Conservation (phyloP, 2,113 vertebrate genomes). For the Nibea coibor region DNA sequence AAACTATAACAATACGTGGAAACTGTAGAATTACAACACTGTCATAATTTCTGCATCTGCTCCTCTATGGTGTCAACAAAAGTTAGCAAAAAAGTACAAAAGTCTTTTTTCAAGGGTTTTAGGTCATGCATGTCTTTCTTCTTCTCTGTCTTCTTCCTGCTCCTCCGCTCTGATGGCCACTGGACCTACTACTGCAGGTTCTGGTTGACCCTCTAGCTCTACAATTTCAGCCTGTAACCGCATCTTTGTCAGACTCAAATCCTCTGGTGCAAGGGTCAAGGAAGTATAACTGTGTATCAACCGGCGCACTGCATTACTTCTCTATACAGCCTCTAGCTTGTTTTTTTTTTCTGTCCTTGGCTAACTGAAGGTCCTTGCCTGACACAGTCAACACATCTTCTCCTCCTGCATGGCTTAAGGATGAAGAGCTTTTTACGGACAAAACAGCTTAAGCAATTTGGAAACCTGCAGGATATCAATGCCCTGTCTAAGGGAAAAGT, state of each 20-base stretch:
- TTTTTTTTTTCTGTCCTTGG: slow-evolving; percentile 19
- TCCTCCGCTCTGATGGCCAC: neutral
- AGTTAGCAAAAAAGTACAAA: neutral
- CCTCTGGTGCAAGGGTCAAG: neutral
- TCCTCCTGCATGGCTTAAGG: slow-evolving; percentile 4
- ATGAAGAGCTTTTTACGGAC: neutral
- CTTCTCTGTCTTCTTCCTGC: neutral
- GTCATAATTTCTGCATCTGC: neutral
- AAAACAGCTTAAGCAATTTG: slow-evolving; percentile 11
- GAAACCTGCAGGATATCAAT: slow-evolving; percentile 12
- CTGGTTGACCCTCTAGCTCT: neutral
- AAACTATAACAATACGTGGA: neutral
- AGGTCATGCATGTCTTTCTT: neutral
- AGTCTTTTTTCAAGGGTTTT: neutral
- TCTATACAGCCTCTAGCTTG: slow-evolving; percentile 13
- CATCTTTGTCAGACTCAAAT: neutral
- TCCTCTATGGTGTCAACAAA: neutral
- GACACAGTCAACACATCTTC: neutral
- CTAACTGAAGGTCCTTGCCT: slow-evolving; percentile 33
- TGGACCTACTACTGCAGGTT: neutral
- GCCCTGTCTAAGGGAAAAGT: neutral
- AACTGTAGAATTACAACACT: neutral
- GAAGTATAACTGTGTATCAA: slow-evolving; percentile 3
- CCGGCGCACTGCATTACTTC: neutral
- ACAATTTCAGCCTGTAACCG: neutral